Evolutionary conservation across 2,797 vertebrate species (phyloP).

Genomic region (Acanthis flammea): DNA sequence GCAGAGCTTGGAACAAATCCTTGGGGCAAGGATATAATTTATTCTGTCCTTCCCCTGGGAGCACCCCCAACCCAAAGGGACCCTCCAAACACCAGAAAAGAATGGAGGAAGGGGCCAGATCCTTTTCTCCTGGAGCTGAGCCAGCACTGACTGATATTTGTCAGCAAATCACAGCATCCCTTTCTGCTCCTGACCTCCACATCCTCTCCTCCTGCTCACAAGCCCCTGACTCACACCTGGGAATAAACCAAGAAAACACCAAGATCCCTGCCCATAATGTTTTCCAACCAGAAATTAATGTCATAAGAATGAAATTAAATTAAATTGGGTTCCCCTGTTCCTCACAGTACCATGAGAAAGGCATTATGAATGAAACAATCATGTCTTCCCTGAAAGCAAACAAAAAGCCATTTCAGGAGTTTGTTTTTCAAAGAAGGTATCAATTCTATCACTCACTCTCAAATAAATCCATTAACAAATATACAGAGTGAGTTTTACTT

Average conservation of each 20-base stretch:
- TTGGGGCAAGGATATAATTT: neutral
- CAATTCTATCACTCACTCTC: neutral
- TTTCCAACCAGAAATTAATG: neutral
- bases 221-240: neutral
- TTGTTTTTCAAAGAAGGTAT: neutral
- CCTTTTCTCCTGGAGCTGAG: neutral
- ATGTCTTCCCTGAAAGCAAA: neutral
- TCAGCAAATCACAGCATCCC: neutral
- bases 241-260: neutral
- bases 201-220: neutral
- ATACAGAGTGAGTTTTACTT: neutral
- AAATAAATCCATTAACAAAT: neutral
- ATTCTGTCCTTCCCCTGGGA: neutral
- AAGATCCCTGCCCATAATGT: neutral
- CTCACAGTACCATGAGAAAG: neutral
- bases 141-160: fast-evolving
- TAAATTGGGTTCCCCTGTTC: neutral
- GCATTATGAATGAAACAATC: neutral
- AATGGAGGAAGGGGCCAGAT: neutral
- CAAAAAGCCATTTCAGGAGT: neutral
- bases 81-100: neutral
- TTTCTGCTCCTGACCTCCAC: neutral
- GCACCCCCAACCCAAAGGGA: neutral
- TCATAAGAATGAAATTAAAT: neutral
- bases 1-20: neutral